Evolutionary conservation across 1,140 invertebrate genomes (phyloP), one percentile per base, ranked within the genome.

Genomic region (Euschistus heros): DNA sequence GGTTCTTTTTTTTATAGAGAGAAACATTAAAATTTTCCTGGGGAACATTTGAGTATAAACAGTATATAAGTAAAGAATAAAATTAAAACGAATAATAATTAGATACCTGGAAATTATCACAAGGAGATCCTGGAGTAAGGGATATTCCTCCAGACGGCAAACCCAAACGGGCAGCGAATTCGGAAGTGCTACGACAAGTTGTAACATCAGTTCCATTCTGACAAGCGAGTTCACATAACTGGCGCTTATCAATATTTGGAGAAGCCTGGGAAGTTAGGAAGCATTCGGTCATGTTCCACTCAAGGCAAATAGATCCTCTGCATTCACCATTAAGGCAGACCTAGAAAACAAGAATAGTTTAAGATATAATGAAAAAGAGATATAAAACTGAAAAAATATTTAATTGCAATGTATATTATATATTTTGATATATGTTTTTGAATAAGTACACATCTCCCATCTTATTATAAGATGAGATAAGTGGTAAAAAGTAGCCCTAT

Each of bases 241-340:
- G 89, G 72, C 86, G 82, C 72, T 94, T 89, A 73, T 92, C 88
- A 66, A 89, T 83, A 70, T 91, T 89, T n/a, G 88, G 86, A 72
- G 85, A 80, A 67, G 82, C 80, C 68, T 84, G 82, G 55, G 91
- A 92, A 3, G 92, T 94, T n/a, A 97, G 81, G 78, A 97, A 98
- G 74, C 97, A 99, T 73, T 98, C 94, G 50, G 88, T 87, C 77
- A 98, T 84, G 72, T 90, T 89, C 85, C 94, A 96, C 72, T 91
- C 88, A 63, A 94, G 80, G 76, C 97, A 99, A 68, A 98, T 95
- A 0, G 94, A 97, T 30, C 93, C 94, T 33, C 86, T 85, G 75
- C 97, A 99, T 70, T 96, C 91, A 27, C 96, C 97, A 42, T 84
- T 85, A 69, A 91, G 88, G 75, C 96, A 98, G n/a, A 97, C 78